Evolutionary conservation across 2,797 vertebrate species (phyloP).

Genomic region (Lateolabrax maculatus): DNA sequence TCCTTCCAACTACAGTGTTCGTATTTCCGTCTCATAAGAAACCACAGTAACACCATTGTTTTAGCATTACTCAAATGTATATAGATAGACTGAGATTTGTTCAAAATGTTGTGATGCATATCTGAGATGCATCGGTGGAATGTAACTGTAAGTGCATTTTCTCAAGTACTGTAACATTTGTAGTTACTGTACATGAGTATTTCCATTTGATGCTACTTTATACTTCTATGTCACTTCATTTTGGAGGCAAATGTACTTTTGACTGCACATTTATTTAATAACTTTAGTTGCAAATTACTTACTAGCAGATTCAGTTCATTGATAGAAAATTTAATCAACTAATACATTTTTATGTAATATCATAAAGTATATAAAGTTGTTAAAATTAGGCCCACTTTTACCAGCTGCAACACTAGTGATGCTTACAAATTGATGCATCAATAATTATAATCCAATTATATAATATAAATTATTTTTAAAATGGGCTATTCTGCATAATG

Average conservation of each 20-base stretch:
- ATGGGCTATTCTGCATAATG: not conserved
- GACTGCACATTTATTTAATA: not conserved
- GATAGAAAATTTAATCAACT: not conserved
- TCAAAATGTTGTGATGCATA: not conserved
- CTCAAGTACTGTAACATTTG: not conserved
- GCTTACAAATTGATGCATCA: not conserved
- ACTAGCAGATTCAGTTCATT: not conserved
- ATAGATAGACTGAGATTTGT: not conserved
- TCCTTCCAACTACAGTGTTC: not conserved
- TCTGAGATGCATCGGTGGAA: not conserved
- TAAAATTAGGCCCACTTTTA: not conserved
- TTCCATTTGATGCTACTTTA: not conserved
- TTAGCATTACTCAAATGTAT: not conserved
- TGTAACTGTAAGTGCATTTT: not conserved
- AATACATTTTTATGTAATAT: not conserved
- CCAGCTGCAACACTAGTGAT: not conserved
- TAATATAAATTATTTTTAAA: not conserved
- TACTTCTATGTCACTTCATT: not conserved
- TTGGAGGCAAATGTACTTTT: not conserved
- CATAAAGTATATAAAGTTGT: not conserved
- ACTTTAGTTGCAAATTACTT: not conserved
- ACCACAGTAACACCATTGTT: not conserved
- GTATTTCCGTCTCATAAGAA: not conserved
- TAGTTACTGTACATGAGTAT: not conserved
- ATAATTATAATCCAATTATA: not conserved